phyloP scores from a whole-genome alignment of 2,113 vertebrate species.

The Tupaia tana region DNA sequence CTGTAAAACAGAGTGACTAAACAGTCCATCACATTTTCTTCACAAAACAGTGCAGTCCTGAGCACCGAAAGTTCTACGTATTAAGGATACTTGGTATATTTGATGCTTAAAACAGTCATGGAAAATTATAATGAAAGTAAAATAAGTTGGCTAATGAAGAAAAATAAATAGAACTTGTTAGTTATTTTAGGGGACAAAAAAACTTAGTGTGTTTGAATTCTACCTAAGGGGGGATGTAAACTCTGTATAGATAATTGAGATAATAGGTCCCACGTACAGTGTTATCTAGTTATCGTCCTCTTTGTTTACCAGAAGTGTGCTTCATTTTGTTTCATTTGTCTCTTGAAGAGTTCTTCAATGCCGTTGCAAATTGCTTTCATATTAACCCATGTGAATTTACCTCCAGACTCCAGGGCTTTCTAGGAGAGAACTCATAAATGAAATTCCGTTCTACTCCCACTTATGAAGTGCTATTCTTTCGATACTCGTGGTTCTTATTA shows the following conservation, averaged over 20 bases:
- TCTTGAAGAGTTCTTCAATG: not conserved
- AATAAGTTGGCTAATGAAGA: not conserved
- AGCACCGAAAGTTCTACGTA: accelerated
- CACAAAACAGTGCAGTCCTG: accelerated
- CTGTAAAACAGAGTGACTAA: not conserved
- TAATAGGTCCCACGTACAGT: not conserved
- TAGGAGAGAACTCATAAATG: not conserved
- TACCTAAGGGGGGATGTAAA: not conserved
- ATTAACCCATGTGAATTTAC: not conserved
- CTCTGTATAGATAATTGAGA: not conserved
- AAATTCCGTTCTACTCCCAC: not conserved
- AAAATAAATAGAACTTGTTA: not conserved
- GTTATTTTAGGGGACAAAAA: not conserved
- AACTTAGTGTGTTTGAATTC: not conserved
- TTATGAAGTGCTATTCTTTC: not conserved
- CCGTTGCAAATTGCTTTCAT: not conserved
- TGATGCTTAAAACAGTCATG: not conserved
- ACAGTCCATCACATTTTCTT: not conserved
- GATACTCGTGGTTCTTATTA: not conserved
- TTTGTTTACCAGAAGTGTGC: not conserved
- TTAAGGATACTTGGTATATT: not conserved
- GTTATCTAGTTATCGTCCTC: not conserved
- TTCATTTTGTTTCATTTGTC: constrained; percentile 15
- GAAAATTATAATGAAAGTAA: not conserved
- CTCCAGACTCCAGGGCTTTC: not conserved